These are phyloP conservation scores for Sebastes alutus DNA, from an alignment of 2,797 vertebrate genomes.

Conservation along the genomic window DNA sequence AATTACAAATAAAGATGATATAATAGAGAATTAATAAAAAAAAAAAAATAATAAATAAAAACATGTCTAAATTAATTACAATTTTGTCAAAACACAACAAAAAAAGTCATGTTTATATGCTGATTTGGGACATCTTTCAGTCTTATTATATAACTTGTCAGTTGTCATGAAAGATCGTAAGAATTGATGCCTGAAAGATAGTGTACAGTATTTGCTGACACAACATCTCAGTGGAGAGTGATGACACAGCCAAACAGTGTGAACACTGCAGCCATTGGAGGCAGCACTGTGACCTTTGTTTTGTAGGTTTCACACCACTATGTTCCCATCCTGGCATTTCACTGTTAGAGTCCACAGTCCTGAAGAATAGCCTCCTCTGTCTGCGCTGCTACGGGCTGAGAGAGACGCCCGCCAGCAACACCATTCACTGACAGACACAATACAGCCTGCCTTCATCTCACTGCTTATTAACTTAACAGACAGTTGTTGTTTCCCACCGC, in stretches of 20 bases:
- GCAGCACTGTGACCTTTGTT: slow-evolving; percentile 29
- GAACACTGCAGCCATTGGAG: slow-evolving; percentile 35
- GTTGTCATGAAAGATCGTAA: slow-evolving; percentile 18
- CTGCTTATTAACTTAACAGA: slow-evolving; percentile 55
- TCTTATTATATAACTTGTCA: background rate
- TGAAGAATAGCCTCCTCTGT: slow-evolving; percentile 58
- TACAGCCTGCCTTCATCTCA: slow-evolving; percentile 43
- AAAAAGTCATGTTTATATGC: background rate
- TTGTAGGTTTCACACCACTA: slow-evolving; percentile 23
- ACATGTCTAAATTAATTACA: background rate
- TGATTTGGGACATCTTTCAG: background rate
- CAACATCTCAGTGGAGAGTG: background rate
- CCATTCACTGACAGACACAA: slow-evolving; percentile 58
- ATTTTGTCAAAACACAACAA: background rate
- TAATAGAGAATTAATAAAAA: background rate
- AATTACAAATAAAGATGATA: background rate
- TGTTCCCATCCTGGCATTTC: slow-evolving; percentile 23
- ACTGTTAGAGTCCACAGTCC: slow-evolving; percentile 14
- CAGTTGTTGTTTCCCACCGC: slow-evolving; percentile 38
- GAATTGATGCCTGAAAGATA: background rate
- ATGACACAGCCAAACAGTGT: slow-evolving; percentile 31
- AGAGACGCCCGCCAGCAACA: slow-evolving; percentile 30
- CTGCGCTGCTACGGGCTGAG: slow-evolving; percentile 20
- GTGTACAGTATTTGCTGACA: background rate
- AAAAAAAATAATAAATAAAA: background rate